Conservation (phyloP, 1,140 invertebrate genomes). For the Drosophila miranda region DNA sequence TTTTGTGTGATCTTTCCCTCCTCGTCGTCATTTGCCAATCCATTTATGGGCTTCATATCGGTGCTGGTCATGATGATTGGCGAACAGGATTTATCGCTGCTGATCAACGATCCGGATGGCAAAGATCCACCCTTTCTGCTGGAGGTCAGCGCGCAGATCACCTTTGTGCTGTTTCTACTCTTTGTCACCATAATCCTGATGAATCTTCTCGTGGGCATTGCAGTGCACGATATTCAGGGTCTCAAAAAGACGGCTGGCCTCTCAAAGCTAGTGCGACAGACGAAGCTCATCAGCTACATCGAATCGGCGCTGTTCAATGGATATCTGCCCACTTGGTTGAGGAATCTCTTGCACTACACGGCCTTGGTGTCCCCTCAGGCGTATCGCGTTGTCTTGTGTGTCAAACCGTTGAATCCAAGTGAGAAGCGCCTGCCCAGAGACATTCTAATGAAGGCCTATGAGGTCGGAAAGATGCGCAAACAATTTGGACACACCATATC, state of each 20-base stretch:
- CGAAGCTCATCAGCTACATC: slow-evolving; percentile 89
- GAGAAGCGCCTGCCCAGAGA: slow-evolving; percentile 90
- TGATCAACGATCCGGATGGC: slow-evolving; percentile 86
- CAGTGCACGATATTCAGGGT: slow-evolving; percentile 91
- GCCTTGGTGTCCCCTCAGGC: slow-evolving; percentile 89
- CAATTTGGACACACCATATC: slow-evolving; percentile 87
- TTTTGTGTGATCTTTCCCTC: slow-evolving; percentile 93
- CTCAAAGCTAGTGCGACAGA: slow-evolving; percentile 90
- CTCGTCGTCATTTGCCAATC: slow-evolving; percentile 90
- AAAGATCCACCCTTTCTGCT: slow-evolving; percentile 85
- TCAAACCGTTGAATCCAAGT: slow-evolving; percentile 90
- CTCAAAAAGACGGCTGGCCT: slow-evolving; percentile 89
- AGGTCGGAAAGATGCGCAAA: slow-evolving; percentile 88
- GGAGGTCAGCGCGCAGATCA: slow-evolving; percentile 88
- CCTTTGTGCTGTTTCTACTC: slow-evolving; percentile 88
- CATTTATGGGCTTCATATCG: slow-evolving; percentile 90
- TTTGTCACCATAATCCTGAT: slow-evolving; percentile 92
- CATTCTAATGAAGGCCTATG: slow-evolving; percentile 88
- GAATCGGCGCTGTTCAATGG: slow-evolving; percentile 88
- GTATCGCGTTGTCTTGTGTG: slow-evolving; percentile 89
- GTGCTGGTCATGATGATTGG: slow-evolving; percentile 95
- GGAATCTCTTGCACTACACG: slow-evolving; percentile 88
- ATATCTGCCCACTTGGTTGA: slow-evolving; percentile 87
- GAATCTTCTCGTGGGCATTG: slow-evolving; percentile 91
- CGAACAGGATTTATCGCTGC: slow-evolving; percentile 88